Percentiles rank a stretch among this genome's conserved stretches.
These are phyloP conservation scores for Eupelmus urozonus DNA, from an alignment of 2,888 invertebrate species.

Conservation along the genomic window DNA sequence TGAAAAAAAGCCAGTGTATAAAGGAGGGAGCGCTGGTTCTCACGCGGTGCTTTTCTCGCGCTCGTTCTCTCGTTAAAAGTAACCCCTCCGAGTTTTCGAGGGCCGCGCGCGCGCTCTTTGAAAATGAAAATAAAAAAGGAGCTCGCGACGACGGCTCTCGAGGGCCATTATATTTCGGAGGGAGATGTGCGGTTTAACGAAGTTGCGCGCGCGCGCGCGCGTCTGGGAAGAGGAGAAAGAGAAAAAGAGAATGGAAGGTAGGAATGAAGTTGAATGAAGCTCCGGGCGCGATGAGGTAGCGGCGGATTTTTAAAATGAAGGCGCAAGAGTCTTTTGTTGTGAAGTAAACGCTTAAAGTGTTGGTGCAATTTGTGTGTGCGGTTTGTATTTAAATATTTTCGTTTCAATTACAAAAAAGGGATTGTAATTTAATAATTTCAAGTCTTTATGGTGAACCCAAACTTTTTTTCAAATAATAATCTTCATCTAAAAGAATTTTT, in stretches of 20 bases:
- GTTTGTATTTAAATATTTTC: background rate
- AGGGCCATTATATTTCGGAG: slow-evolving; percentile 33
- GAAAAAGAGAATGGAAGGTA: background rate
- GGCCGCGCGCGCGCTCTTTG: slow-evolving; percentile 9
- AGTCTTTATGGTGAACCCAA: too few species aligned
- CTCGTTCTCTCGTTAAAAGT: slow-evolving; percentile 43
- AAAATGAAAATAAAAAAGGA: background rate
- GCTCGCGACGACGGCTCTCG: background rate
- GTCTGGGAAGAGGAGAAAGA: background rate
- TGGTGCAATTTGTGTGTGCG: background rate
- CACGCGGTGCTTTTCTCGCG: slow-evolving; percentile 48
- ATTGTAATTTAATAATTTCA: too few species aligned
- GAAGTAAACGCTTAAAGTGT: background rate
- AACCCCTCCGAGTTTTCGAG: slow-evolving; percentile 40
- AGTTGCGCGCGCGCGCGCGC: too few species aligned
- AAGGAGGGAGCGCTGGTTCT: slow-evolving; percentile 22
- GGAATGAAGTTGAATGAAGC: slow-evolving; percentile 19
- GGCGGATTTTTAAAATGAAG: background rate
- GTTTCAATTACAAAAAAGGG: too few species aligned
- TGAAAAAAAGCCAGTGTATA: background rate
- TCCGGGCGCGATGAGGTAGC: background rate
- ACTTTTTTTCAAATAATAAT: too few species aligned
- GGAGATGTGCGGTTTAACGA: slow-evolving; percentile 29
- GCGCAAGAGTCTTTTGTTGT: background rate
- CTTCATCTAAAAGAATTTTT: too few species aligned